A percentile compares a stretch with the other conserved stretches of the same genome.
Conservation (phyloP, 1,140 invertebrate genomes). For the Apis mellifera region DNA sequence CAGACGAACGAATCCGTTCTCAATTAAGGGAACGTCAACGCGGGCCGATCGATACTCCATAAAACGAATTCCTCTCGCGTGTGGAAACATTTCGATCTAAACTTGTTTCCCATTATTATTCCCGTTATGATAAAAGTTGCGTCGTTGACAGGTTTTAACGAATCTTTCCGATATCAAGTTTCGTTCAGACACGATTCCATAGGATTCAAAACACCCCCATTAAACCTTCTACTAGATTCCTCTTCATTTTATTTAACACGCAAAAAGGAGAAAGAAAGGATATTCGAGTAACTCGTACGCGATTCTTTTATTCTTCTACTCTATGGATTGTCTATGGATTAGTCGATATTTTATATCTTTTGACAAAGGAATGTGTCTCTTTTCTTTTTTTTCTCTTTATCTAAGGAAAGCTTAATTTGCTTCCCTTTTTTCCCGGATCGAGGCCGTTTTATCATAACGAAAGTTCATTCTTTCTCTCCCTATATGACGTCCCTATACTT, state of each 20-base stretch:
- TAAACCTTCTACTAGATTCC: not conserved
- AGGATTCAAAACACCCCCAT: conserved; percentile 16
- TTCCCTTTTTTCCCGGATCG: not conserved
- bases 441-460: not conserved
- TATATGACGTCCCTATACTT: not conserved
- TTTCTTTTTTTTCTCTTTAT: not conserved
- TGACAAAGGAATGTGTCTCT: not conserved
- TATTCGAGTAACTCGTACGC: conserved; percentile 9
- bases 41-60: conserved; percentile 5
- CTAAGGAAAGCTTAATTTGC: conserved; percentile 1
- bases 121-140: not conserved
- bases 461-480: not conserved
- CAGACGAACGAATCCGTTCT: conserved; percentile 12
- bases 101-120: conserved; percentile 7
- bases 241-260: not conserved
- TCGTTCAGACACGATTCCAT: conserved; percentile 9
- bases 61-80: conserved; percentile 4
- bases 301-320: not conserved
- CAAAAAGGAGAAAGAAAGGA: conserved; percentile 3
- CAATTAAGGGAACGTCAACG: conserved; percentile 18
- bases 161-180: conserved; percentile 17
- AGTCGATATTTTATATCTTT: conserved; percentile 21
- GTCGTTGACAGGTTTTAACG: not conserved
- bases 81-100: conserved; percentile 1
- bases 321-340: conserved; percentile 22